Base-by-base conservation (phyloP, 2,113 vertebrate species). In the Phalacrocorax aristotelis region DNA sequence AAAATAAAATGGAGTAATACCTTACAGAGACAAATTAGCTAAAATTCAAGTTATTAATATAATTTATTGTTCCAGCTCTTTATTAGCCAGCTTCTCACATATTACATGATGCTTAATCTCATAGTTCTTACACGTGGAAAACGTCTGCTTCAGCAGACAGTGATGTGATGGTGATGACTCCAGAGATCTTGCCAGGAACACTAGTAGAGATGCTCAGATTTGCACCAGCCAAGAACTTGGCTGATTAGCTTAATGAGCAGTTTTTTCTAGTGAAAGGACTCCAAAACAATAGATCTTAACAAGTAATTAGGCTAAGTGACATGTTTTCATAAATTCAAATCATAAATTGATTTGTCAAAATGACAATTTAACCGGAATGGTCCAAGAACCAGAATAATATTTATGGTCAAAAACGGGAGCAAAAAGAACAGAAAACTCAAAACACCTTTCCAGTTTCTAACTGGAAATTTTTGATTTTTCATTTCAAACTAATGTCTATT, bases 1-100 rank as follows among this genome's bases (percentile, higher is more conserved):
- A 97, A 96, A 96, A 97, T 96, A 95, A 94, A 97, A 91, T 25
- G n/a, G 65, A 93, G 91, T 78, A 87, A 90, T 61, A 93, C 51
- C 80, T 96, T 89, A 52, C 49, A 71, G 90, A 86, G 55, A 81
- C 88, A 97, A 97, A 96, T 91, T 92, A 98, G 91, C 36, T 89
- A 95, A 95, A 95, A 96, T 66, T 78, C 70, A 96, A 87, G 70
- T 60, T 81, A 95, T 96, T 95, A 94, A 95, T 94, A 48, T 78
- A 97, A 97, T 97, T 97, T 97, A 97, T 92, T 95, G 83, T 89
- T 95, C 55, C 54, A 83, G 44, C 20, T 71, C 55, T 89, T 92
- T 61, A 83, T 75, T 72, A 96, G 71, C 52, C 54, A 75, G 21
- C 46, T 87, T 91, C 46, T 77, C 52, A 58, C 69, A 54, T 84